phyloP scores from a whole-genome alignment of 2,888 invertebrate species.

The Rambutsinella grinnellia region DNA sequence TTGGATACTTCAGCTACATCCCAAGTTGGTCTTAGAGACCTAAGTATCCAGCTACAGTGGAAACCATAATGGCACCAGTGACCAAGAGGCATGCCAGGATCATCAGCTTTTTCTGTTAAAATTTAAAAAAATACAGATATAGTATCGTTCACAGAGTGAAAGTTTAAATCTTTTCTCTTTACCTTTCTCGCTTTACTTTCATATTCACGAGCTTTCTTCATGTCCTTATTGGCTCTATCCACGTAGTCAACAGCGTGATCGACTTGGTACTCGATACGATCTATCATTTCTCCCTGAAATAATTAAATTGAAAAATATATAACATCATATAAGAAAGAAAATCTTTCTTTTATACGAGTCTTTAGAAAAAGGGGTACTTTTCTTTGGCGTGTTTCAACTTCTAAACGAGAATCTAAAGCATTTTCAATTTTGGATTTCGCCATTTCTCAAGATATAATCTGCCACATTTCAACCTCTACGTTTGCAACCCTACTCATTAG shows the following conservation, averaged over 20 bases:
- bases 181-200: constrained; percentile 92
- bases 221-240: constrained; percentile 82
- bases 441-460: no score
- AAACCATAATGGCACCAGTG: constrained; percentile 58
- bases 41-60: constrained; percentile 60
- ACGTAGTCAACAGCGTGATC: constrained; percentile 88
- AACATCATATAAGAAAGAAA: no score
- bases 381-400: no score
- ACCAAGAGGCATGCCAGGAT: constrained; percentile 59
- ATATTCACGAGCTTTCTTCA: constrained; percentile 84
- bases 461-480: no score
- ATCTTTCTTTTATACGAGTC: no score
- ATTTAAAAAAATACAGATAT: constrained; percentile 2
- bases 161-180: constrained; percentile 69
- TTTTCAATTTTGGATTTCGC: no score
- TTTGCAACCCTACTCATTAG: no score
- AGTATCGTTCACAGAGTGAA: not conserved
- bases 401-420: no score
- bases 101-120: constrained; percentile 61
- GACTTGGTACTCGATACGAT: constrained; percentile 95
- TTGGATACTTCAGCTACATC: not conserved
- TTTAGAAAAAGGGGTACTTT: no score
- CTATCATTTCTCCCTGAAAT: constrained; percentile 96
- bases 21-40: constrained; percentile 55
- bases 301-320: no score